A percentile compares a stretch with the other conserved stretches of the same genome.
Conservation (phyloP, 2,888 invertebrate species). For the Endomychus coccineus region DNA sequence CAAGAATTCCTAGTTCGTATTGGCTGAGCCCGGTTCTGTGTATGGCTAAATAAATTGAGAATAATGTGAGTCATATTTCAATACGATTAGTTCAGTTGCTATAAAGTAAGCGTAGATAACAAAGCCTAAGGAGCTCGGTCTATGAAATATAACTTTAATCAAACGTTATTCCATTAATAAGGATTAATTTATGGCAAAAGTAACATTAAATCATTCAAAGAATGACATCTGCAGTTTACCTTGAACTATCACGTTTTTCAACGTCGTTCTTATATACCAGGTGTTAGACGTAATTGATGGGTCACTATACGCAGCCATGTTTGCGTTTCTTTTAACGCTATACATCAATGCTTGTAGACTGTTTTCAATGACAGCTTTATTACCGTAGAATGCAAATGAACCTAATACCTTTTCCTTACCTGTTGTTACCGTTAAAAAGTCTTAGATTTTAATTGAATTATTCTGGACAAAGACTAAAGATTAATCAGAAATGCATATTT, state of each 20-base stretch:
- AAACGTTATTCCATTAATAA: conserved; percentile 33
- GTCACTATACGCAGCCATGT: conserved; percentile 23
- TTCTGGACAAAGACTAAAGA: no score
- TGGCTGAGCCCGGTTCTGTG: no score
- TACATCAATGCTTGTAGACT: conserved; percentile 15
- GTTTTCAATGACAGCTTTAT: conserved; percentile 15
- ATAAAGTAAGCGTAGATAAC: no score
- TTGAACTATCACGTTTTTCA: conserved; percentile 41
- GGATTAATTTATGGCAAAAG: conserved; percentile 33
- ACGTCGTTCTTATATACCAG: conserved; percentile 31
- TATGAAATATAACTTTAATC: conserved; percentile 30
- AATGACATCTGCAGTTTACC: conserved; percentile 39
- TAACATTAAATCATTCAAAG: conserved; percentile 35
- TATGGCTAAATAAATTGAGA: no score
- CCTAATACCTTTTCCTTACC: no score
- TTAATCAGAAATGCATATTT: no score
- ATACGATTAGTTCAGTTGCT: no score
- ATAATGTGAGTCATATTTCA: no score
- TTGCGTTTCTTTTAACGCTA: conserved; percentile 23
- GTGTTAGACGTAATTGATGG: conserved; percentile 36
- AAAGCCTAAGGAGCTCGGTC: no score
- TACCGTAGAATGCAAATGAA: conserved; percentile 14
- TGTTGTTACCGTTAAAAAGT: no score
- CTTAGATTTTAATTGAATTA: no score
- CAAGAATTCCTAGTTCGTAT: no score